Percentiles rank a stretch among this genome's conserved stretches.
These are phyloP conservation scores for Geotrypetes seraphini DNA, from an alignment of 2,797 vertebrate species.

Conservation along the genomic window DNA sequence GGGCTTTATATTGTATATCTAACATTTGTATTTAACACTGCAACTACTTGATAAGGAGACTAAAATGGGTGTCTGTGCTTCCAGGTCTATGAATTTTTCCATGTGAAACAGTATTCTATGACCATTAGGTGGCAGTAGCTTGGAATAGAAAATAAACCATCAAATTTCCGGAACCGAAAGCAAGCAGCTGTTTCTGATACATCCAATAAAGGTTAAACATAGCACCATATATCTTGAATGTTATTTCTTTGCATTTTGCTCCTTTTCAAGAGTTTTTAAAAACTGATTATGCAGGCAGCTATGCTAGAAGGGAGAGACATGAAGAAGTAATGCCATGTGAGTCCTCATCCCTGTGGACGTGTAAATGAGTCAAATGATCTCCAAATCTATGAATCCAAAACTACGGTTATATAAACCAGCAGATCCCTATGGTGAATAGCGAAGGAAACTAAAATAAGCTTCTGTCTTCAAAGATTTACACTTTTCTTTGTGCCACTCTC, in stretches of 20 bases:
- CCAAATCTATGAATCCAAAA: conserved; percentile 16
- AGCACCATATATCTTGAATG: rapidly evolving
- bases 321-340: conserved; percentile 19
- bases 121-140: conserved; percentile 14
- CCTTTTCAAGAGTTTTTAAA: conserved; percentile 19
- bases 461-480: too few relatives aligned
- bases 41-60: too few relatives aligned
- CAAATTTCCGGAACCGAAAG: conserved; percentile 2
- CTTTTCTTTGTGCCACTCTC: too few relatives aligned
- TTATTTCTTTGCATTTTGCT: not conserved
- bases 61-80: too few relatives aligned
- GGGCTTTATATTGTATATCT: too few relatives aligned
- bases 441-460: too few relatives aligned
- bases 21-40: too few relatives aligned
- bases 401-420: conserved; percentile 1
- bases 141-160: not conserved
- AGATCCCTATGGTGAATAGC: conserved; percentile 9
- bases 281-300: conserved; percentile 5
- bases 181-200: conserved; percentile 6
- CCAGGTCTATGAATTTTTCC: not conserved
- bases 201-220: conserved; percentile 3
- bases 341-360: conserved; percentile 21
- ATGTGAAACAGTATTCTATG: conserved; percentile 1
- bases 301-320: conserved; percentile 7
- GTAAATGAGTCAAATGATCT: conserved; percentile 22